Evolutionary conservation across 2,113 vertebrate species (phyloP).

Genomic region (Nematolebias whitei): DNA sequence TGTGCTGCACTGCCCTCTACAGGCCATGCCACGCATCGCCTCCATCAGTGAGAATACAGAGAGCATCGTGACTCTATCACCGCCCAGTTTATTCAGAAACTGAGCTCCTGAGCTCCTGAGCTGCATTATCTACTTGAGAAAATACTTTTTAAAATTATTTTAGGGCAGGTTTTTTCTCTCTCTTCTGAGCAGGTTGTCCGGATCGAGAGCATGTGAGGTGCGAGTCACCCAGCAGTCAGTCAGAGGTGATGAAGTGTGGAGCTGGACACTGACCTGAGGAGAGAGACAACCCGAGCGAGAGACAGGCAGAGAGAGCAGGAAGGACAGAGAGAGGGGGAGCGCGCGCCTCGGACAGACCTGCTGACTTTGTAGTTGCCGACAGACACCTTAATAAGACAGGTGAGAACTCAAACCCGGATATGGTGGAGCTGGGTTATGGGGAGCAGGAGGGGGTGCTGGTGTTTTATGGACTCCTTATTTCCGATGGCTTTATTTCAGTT

Average conservation of each 20-base stretch:
- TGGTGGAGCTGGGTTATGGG: slow-evolving; percentile 34
- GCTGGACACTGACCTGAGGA: slow-evolving; percentile 35
- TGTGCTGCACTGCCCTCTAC: slow-evolving; percentile 58
- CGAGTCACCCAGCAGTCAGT: slow-evolving; percentile 22
- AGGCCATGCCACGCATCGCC: neutral
- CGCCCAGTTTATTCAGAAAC: neutral
- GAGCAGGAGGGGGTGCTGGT: neutral
- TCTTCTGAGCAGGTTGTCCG: slow-evolving; percentile 7
- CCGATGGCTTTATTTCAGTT: slow-evolving; percentile 53
- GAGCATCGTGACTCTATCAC: slow-evolving; percentile 32
- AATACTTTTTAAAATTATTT: no score
- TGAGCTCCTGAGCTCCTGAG: no score
- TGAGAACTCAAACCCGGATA: slow-evolving; percentile 54
- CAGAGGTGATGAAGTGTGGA: slow-evolving; percentile 37
- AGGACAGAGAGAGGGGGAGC: slow-evolving; percentile 17
- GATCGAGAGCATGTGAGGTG: neutral
- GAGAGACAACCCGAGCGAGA: slow-evolving; percentile 7
- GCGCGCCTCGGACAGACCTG: neutral
- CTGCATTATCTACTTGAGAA: no score
- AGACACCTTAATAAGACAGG: slow-evolving; percentile 72
- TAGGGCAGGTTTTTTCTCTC: no score
- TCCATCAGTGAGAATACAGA: slow-evolving; percentile 25
- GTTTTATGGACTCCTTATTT: slow-evolving; percentile 28
- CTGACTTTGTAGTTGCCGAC: slow-evolving; percentile 58
- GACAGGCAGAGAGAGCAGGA: neutral